phyloP scores from a whole-genome alignment of 2,888 invertebrate species.

The Nephrotoma appendiculata region DNA sequence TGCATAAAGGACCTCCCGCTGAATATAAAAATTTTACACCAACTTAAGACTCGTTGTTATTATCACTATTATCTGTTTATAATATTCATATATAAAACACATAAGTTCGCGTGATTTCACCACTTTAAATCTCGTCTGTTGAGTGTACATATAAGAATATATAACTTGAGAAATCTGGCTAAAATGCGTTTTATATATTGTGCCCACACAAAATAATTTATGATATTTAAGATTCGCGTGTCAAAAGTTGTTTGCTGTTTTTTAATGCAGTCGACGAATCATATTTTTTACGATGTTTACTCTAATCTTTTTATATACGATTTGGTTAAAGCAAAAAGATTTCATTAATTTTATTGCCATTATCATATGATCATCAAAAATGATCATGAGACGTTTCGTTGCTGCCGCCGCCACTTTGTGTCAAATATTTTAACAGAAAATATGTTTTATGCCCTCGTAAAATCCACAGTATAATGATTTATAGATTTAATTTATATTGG shows the following conservation, averaged over 20 bases:
- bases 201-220: not conserved
- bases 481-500: not conserved
- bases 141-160: not conserved
- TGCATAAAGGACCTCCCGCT: not conserved
- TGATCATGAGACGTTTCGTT: not conserved
- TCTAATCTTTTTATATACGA: not conserved
- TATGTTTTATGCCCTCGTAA: not conserved
- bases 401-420: not conserved
- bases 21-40: not conserved
- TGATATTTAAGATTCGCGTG: not conserved
- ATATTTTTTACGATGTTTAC: not conserved
- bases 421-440: not conserved
- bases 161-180: not conserved
- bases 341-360: not conserved
- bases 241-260: not conserved
- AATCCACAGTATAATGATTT: not conserved
- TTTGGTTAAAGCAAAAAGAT: not conserved
- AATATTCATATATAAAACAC: not conserved
- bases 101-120: not conserved
- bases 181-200: not conserved
- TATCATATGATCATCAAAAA: not conserved
- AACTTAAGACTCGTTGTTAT: not conserved
- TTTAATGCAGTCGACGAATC: not conserved
- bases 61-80: not conserved
- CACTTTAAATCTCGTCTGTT: not conserved